Percentiles rank a stretch among this genome's conserved stretches.
These are phyloP conservation scores for Chelidonichthys spinosus DNA, from an alignment of 2,797 vertebrate genomes.

Conservation along the genomic window DNA sequence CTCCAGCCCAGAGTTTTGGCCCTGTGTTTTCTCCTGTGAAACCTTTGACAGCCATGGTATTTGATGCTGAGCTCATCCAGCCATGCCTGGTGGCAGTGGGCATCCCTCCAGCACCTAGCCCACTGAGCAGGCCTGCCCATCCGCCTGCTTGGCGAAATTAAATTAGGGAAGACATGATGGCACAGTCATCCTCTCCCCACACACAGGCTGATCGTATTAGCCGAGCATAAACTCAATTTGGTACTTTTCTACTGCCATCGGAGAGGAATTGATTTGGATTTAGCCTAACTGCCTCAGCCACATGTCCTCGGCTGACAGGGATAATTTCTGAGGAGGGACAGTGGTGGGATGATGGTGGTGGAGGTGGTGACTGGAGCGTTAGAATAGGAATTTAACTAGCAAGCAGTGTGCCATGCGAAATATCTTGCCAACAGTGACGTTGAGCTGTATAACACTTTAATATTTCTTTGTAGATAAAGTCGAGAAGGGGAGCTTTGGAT, in stretches of 20 bases:
- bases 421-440: conserved; percentile 29
- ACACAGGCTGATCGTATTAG: conserved; percentile 80
- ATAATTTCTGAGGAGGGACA: conserved; percentile 54
- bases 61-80: conserved; percentile 70
- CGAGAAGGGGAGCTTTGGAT: background rate
- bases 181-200: conserved; percentile 80
- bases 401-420: conserved; percentile 25
- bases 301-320: conserved; percentile 66
- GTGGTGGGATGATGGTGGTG: conserved; percentile 34
- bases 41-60: conserved; percentile 76
- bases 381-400: conserved; percentile 31
- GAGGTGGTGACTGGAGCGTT: conserved; percentile 32
- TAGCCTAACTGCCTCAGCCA: conserved; percentile 76
- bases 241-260: conserved; percentile 75
- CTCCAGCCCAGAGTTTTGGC: conserved; percentile 33
- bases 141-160: conserved; percentile 75
- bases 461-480: conserved; percentile 24
- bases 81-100: conserved; percentile 69
- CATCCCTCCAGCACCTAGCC: conserved; percentile 62
- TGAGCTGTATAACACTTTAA: conserved; percentile 29
- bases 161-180: conserved; percentile 84
- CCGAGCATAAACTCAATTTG: conserved; percentile 77
- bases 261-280: conserved; percentile 81
- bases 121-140: conserved; percentile 57
- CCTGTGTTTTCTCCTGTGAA: conserved; percentile 59